Evolutionary conservation across 2,113 vertebrate species (phyloP), one percentile per base, ranked within the genome.

Genomic region (Desmodus rotundus): DNA sequence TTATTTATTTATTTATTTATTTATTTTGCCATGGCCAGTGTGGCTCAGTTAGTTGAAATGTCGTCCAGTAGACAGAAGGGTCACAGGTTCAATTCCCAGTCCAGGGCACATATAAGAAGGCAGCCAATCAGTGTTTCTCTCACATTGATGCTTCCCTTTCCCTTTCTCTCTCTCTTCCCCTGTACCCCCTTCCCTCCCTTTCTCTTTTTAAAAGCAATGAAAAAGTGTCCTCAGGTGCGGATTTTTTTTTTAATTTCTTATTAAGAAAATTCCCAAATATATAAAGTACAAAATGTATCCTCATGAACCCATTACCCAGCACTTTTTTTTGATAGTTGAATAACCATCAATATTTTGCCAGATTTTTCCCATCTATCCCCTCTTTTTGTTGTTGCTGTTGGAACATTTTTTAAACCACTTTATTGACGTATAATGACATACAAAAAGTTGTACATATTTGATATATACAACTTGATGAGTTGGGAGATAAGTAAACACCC

Each of bases 191-290:
- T 61, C 56, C 22, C 56, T 61, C 26, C 24, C 58, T 61, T 61
- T 61, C 58, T 61, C 58, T 61, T 28, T 61, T 61, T 61, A 61
- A 61, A 28, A 61, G 26, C 58, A 61, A 28, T 61, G 58, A 61
- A 61, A 61, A 61, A 61, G 10, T 61, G 4, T 28, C 20, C 58
- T 61, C 11, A 61, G 58, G 58, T 61, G 24, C 26, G 24, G 11
- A 61, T 61, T 61, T 58, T 9, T 8, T 81, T 96, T 54, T 68
- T 10, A 81, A 54, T 16, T 89, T 81, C 68, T 88, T 70, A 58
- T 77, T 83, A 89, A 77, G 67, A 97, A 88, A 54, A 91, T 81
- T 81, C 73, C 56, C 52, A 92, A 63, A 87, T 80, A 50, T 61
- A 36, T 70, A 26, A 70, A 92, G 12, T 84, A 92, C 22, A 89